Evolutionary conservation across 37 sponge, comb jelly and placozoan species (phyloP).

Genomic region (Chondrosia reniformis): DNA sequence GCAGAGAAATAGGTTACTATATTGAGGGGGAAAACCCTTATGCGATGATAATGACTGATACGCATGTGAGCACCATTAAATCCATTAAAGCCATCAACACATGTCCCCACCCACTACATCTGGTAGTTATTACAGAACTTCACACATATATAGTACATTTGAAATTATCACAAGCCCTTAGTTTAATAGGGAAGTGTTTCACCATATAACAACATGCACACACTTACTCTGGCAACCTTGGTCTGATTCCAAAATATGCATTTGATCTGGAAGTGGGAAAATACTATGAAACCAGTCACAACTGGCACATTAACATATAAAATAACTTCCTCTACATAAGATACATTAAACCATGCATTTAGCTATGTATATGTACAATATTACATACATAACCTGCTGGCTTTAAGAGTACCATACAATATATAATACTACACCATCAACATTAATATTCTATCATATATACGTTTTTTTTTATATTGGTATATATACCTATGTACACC

Average conservation of each 20-base stretch:
- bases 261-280: conserved; percentile 44
- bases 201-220: too few relatives aligned
- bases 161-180: too few relatives aligned
- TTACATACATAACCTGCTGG: too few relatives aligned
- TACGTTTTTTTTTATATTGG: too few relatives aligned
- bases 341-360: neutral
- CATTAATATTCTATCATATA: too few relatives aligned
- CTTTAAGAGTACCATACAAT: too few relatives aligned
- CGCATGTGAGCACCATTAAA: neutral
- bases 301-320: neutral
- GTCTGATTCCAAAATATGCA: conserved; percentile 76
- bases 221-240: conserved; percentile 62
- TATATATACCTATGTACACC: neutral
- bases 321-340: too few relatives aligned
- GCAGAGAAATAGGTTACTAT: too few relatives aligned
- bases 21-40: neutral
- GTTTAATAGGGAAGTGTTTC: too few relatives aligned
- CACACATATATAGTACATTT: too few relatives aligned
- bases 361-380: neutral
- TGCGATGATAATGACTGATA: neutral
- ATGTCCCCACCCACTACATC: too few relatives aligned
- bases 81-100: neutral
- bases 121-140: neutral
- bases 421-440: too few relatives aligned
- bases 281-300: neutral